These are phyloP conservation scores for Eubucco bourcierii DNA, from an alignment of 2,113 vertebrate genomes.

Conservation along the genomic window DNA sequence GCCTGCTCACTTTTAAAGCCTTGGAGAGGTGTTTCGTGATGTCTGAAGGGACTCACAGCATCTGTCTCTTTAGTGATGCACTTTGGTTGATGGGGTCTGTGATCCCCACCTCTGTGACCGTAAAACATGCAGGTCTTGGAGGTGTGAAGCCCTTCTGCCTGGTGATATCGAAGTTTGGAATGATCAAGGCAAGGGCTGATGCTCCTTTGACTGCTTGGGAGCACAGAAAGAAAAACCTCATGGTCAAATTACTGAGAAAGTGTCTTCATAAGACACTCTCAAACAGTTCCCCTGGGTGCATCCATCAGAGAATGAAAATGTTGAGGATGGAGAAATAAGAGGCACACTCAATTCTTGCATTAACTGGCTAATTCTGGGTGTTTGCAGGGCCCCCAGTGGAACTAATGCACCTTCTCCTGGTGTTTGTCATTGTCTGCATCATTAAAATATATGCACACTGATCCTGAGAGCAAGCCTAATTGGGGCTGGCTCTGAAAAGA, in stretches of 20 bases:
- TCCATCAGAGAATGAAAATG: neutral
- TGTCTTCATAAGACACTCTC: neutral
- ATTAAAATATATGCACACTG: neutral
- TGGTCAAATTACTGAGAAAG: neutral
- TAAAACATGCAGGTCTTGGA: neutral
- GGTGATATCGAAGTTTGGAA: neutral
- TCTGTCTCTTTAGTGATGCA: neutral
- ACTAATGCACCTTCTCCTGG: neutral
- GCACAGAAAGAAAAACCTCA: neutral
- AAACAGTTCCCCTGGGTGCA: slow-evolving; percentile 18
- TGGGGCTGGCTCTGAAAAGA: neutral
- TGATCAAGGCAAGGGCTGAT: slow-evolving; percentile 14
- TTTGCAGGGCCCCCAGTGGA: neutral
- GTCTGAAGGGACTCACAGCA: neutral
- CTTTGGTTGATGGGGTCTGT: neutral
- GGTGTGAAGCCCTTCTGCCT: neutral
- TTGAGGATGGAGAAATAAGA: slow-evolving; percentile 6
- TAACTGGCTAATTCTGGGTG: neutral
- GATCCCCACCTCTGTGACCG: neutral
- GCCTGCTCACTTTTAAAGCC: neutral
- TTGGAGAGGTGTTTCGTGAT: accelerated
- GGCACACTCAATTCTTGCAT: neutral
- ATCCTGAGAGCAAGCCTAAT: neutral
- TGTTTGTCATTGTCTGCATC: neutral
- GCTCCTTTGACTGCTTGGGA: neutral